Evolutionary conservation across 2,113 vertebrate species (phyloP), one percentile per base, ranked within the genome.

Genomic region (Gallinago paraguaiae): DNA sequence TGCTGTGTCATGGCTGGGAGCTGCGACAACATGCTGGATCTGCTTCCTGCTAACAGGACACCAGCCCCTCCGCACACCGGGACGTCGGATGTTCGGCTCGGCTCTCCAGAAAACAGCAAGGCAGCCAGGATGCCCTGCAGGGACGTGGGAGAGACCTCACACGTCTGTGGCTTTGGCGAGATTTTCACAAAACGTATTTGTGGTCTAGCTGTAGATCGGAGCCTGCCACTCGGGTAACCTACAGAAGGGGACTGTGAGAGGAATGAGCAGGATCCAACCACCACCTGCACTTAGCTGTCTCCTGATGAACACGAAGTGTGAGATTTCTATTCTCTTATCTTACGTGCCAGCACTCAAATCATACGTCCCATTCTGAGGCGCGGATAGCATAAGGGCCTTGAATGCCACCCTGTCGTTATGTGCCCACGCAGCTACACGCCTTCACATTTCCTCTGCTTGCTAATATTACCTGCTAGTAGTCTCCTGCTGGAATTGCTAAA

Each of bases 291-390:
- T 92, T 88, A 78, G 74, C 68, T 90, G 93, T 95, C 81, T 80
- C 96, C 65, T 13, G 78, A 65, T 87, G 90, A 96, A 83, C 77
- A 54, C n/a, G n/a, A 75, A 86, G 72, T 82, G 92, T 35, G 86
- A 83, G 91, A 78, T 95, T 92, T 93, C 94, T 96, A 56, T 90
- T 94, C 93, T 57, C 45, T 46, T 46, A 6, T 68, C 72, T 88
- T 35, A 53, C 8, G 35, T 60, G 87, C 82, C 84, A 83, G 61
- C 16, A 61, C 37, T 69, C 33, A 68, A 63, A 95, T 88, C 81
- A 86, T 69, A 79, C 90, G 91, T 88, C 83, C 43, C 28, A 4
- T 76, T 54, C 77, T 60, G 92, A 84, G 48, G n/a, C 59, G 45
- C 14, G 15, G 75, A 94, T 92, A 69, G 70, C 84, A 43, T 59